Percentiles rank a stretch among this genome's conserved stretches.
These are phyloP conservation scores for Drosophila navojoa DNA, from an alignment of 1,140 invertebrate genomes.

Conservation along the genomic window DNA sequence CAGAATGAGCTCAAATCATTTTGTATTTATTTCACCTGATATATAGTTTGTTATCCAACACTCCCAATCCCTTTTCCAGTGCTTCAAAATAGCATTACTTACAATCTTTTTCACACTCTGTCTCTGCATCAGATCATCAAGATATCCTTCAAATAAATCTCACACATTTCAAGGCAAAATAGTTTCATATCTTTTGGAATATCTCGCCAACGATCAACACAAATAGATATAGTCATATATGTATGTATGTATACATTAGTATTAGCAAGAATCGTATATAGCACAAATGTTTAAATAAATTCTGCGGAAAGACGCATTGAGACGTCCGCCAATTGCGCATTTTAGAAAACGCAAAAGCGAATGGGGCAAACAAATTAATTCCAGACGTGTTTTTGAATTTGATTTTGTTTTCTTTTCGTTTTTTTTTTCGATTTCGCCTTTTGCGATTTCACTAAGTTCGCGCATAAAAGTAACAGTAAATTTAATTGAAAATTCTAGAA, in stretches of 20 bases:
- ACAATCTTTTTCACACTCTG: neutral
- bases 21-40: too few species aligned
- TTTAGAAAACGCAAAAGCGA: conserved; percentile 52
- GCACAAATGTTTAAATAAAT: conserved; percentile 62
- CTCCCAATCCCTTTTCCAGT: neutral
- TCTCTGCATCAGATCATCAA: too few species aligned
- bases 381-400: conserved; percentile 55
- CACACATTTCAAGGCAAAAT: conserved; percentile 16
- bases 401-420: conserved; percentile 30
- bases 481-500: conserved; percentile 46
- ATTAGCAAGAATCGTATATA: conserved; percentile 52
- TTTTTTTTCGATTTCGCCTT: conserved; percentile 16
- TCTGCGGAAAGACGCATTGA: conserved; percentile 23
- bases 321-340: conserved; percentile 62
- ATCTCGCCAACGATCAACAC: conserved; percentile 43
- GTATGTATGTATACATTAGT: conserved; percentile 24
- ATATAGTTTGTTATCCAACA: neutral
- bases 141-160: conserved; percentile 2
- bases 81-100: neutral
- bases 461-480: conserved; percentile 55
- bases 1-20: too few species aligned
- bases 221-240: conserved; percentile 36
- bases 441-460: conserved; percentile 12
- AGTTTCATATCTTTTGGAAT: conserved; percentile 31
- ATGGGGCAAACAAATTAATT: conserved; percentile 47